These are phyloP conservation scores for Odiellus spinosus DNA, from an alignment of 2,888 invertebrate species.

Conservation along the genomic window DNA sequence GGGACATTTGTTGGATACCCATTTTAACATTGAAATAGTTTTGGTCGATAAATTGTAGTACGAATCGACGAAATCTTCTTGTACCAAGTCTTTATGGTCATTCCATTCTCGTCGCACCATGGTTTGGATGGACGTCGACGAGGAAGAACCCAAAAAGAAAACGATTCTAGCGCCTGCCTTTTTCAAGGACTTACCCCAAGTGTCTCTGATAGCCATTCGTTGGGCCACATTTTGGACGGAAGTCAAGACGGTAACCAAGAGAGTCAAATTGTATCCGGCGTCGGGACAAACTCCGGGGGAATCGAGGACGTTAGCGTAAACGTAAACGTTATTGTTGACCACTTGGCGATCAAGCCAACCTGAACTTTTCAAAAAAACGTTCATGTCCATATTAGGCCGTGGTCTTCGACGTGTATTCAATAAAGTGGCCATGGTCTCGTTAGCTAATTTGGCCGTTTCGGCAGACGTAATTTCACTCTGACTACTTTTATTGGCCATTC, in stretches of 20 bases:
- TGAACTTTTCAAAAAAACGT: no score
- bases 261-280: constrained; percentile 6
- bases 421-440: no score
- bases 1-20: constrained; percentile 39
- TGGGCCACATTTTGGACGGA: constrained; percentile 49
- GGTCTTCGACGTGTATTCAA: no score
- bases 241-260: constrained; percentile 59
- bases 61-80: constrained; percentile 55
- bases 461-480: no score
- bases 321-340: no score
- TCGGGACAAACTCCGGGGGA: no score
- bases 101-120: constrained; percentile 42
- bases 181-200: constrained; percentile 40
- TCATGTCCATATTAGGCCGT: no score
- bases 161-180: constrained; percentile 17
- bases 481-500: no score
- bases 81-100: constrained; percentile 57
- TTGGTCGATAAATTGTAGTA: constrained; percentile 69
- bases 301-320: no score
- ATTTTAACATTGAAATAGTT: constrained; percentile 64
- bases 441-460: no score
- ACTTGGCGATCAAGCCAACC: no score
- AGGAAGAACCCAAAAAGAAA: constrained; percentile 17
- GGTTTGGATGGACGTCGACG: constrained; percentile 22
- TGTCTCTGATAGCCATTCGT: constrained; percentile 48